Base-by-base conservation (phyloP, 2,888 invertebrate species). In the Herminia tarsipennalis region DNA sequence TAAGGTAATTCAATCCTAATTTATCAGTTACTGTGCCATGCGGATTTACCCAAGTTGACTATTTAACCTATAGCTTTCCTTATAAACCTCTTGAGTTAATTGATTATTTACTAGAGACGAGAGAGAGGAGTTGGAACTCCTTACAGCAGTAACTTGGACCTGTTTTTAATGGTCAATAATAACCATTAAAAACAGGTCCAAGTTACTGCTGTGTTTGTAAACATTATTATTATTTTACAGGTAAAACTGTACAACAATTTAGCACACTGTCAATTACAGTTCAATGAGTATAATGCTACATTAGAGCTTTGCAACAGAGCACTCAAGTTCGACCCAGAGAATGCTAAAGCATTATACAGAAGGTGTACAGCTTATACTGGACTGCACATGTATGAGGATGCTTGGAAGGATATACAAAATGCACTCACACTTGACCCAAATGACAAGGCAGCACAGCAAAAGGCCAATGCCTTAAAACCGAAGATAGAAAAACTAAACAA, bases 301-400 rank as follows among this genome's bases (percentile, higher is more conserved):
- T 76, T 96, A 18, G 87, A 92, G 24, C 90, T 96, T 6, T 96
- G 98, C 61, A 94, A 95, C 34, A 93, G 94, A 66, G 97, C 95
- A 0, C 81, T 99, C 2, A 93, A 93, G 41, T 73, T 95, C n/a
- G 95, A 97, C 66, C 84, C 94, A 0, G 92, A 94, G 5, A 98
- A 96, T 77, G 94, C 95, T 1, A 99, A 99, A 83, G 98, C 97
- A 0, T 86, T 96, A 0, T 99, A 98, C 85, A 93, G 99, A 58
- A 91, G 96, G 50, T 97, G 96, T 5, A 93, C 95, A 80, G 96
- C 98, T 0, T 92, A 94, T 87, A 83, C 88, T 16, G 92, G 93
- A 29, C 80, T 94, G 0, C 86, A 92, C 24, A 93, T 95, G 79
- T 94, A 94, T 57, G 94, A 95, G 38, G 92, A 93, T 44, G 96